Base-by-base conservation (phyloP, 2,113 vertebrate genomes). In the Pseudolaguvia tuberculata region DNA sequence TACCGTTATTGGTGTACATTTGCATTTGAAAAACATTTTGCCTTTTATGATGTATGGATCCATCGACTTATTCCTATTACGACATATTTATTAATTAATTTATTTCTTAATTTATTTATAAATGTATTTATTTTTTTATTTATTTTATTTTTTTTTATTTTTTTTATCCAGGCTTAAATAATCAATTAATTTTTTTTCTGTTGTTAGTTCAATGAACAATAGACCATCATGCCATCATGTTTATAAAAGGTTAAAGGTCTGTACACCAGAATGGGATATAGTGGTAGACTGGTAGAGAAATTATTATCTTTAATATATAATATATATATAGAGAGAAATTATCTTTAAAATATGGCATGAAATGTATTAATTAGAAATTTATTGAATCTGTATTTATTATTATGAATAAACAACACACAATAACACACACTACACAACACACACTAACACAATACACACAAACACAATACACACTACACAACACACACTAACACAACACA, bases 11-110 rank as follows among this genome's bases (percentile, higher is more conserved):
- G 88, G 89, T 89, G 89, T 87, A 88, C 92, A 97, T 97, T 96
- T 98, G 94, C 95, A 96, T 96, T 91, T 92, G 89, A 93, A 85
- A 87, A 86, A 87, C 84, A 88, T 84, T 82, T 80, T 92, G 92
- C 89, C 90, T 92, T 91, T 94, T 94, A 93, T 97, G 95, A 96
- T 96, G 92, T 95, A 98, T 95, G 95, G 39, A 42, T 8, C 5
- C 9, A 42, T 8, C 39, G 39, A 8, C 39, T 42, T 42, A 42
- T 42, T 42, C 39, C 5, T 42, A 7, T 42, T 42, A 42, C 1
- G 1, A 42, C 39, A 42, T 42, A 42, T 42, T 42, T 42, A 1
- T 8, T 42, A 42, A 42, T 42, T 42, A 8, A 42, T 50, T 50
- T 15, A 50, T 50, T 50, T 50, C 17, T 50, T 50, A 1, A 12